Base-by-base conservation (phyloP, 2,888 invertebrate genomes). In the Agonopterix subpropinquella region DNA sequence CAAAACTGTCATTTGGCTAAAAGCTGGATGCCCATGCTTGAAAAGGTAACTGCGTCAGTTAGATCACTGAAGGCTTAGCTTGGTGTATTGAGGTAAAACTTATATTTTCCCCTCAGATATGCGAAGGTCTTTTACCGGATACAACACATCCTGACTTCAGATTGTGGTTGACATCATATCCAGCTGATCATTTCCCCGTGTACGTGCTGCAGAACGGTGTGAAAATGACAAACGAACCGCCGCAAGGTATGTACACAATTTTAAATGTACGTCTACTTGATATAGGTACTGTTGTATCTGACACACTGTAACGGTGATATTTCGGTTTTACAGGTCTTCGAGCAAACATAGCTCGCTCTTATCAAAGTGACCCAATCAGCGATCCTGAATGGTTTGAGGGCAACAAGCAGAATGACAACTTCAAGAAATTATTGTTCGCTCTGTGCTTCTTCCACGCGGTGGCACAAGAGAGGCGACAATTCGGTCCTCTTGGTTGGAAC, bases 211-310 rank as follows among this genome's bases (percentile, higher is more conserved):
- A 98, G 73, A 97, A 96, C 64, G 96, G 98, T 41, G 95, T 98
- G 0, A 98, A 98, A 89, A 98, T 98, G 95, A 98, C 97, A 0
- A 98, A 98, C 74, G 98, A 98, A 76, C 97, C 98, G 0, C 98
- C 98, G 0, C 95, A 96, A 79, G 98, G 95, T 64, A 28, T 1
- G 7, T 5, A 5, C 28, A 28, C 5, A 28, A 28, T 5, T 28
- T 28, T 28, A 28, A 28, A 28, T 28, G 28, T 28, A 28, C 7
- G 7, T 28, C 1, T 28, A 28, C 28, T 28, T 7, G 7, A 28
- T 5, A 28, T 28, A n/a, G n/a, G n/a, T n/a, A 28, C 28, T 28
- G 5, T 7, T 28, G 28, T 28, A 28, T 28, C 28, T 28, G 28
- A 7, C 28, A 28, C 28, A 28, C 4, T 18, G 18, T 18, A 3